These are phyloP conservation scores for Syrphus vitripennis DNA, from an alignment of 2,888 invertebrate genomes.

Conservation along the genomic window DNA sequence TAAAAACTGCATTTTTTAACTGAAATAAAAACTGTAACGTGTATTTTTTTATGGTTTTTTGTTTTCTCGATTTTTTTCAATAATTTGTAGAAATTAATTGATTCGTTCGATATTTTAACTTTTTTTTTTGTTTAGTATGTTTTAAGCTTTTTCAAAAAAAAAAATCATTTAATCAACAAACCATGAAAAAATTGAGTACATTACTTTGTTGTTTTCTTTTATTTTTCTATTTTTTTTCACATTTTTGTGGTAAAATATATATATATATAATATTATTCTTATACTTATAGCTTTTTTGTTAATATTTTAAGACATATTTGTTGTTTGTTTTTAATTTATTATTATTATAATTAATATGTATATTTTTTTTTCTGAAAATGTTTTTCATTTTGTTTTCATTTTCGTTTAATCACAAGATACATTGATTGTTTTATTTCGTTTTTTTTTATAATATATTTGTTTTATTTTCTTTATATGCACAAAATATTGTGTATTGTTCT, in stretches of 20 bases:
- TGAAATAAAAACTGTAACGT: conserved; percentile 60
- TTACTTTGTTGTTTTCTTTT: conserved; percentile 12
- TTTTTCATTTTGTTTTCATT: conserved; percentile 52
- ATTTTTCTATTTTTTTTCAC: conserved; percentile 23
- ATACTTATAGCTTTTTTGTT: conserved; percentile 32
- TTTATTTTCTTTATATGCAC: background rate
- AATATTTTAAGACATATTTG: conserved; percentile 42
- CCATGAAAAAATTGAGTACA: conserved; percentile 41
- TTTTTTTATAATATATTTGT: conserved; percentile 6
- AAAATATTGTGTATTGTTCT: conserved; percentile 27
- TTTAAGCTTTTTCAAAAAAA: background rate
- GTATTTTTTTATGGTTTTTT: conserved; percentile 55
- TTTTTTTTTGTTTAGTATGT: conserved; percentile 29
- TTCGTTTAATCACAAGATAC: conserved; percentile 69
- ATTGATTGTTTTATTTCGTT: conserved; percentile 68
- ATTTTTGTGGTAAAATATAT: conserved; percentile 51
- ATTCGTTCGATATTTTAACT: conserved; percentile 21
- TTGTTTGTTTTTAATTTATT: conserved; percentile 1
- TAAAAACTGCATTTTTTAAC: conserved; percentile 25
- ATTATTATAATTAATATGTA: conserved; percentile 16
- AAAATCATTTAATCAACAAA: conserved; percentile 16
- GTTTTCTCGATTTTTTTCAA: conserved; percentile 24
- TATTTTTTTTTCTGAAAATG: conserved; percentile 60
- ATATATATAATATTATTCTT: conserved; percentile 31
- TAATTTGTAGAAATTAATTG: conserved; percentile 29